Evolutionary conservation across 2,888 invertebrate genomes (phyloP), one percentile per base, ranked within the genome.

Genomic region (Mellilla xanthometata): DNA sequence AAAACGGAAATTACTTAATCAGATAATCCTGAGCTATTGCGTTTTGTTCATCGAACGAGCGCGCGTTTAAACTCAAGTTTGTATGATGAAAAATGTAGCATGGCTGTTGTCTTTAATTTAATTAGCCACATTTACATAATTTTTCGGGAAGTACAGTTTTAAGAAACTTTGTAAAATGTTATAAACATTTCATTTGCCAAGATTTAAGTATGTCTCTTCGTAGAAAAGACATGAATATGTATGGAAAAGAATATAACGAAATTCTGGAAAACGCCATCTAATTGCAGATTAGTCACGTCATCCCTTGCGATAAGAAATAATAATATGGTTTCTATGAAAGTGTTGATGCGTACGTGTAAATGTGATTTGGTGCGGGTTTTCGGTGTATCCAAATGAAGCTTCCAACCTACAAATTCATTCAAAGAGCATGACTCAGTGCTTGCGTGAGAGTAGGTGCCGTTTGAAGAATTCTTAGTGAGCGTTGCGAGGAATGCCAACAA

Each of bases 401-500:
- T 41, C 29, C 46, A 40, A 46, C 40, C 51, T 53, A 56, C 48
- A 50, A 52, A 54, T 49, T 45, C 32, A 56, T 49, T 46, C 47
- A 46, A 38, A 42, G 47, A 49, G 49, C 40, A 52, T 64, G 65
- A 65, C 50, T 68, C 64, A 62, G 56, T 55, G 45, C 56, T 55
- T 56, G 51, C 54, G 52, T 45, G 54, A 53, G 42, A 49, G 49
- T 53, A 53, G 49, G 52, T 54, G 52, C 51, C 35, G 55, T 49
- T 54, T 54, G 54, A 56, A 59, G 52, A 55, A 58, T 61, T 42
- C 48, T 52, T 48, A 51, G 51, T 51, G 60, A 58, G 55, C 56
- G 58, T 65, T 56, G 55, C 60, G 65, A 54, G 68, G 64, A 71
- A 71, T 66, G 62, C 65, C 60, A 60, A 67, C 56, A 65, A 55